Evolutionary conservation across 2,888 invertebrate species (phyloP), one percentile per base, ranked within the genome.

Genomic region (Steinernema carpocapsae): DNA sequence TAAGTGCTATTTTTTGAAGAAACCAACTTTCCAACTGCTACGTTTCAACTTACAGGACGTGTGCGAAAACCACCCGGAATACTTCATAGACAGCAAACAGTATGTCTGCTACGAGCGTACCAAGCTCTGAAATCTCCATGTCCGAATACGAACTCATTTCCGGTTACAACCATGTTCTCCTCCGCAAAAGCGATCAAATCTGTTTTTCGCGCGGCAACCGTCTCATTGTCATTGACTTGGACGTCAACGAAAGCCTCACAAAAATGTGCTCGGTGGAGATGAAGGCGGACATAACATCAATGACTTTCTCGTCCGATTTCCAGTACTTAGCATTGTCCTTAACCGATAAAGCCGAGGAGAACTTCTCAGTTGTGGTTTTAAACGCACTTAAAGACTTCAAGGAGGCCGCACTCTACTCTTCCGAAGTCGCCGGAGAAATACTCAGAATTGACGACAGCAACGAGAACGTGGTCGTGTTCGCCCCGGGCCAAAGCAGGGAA

Each of bases 21-120:
- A n/a, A n/a, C n/a, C n/a, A n/a, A 37, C 10, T 37, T 6, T 37
- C 37, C 10, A 37, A 37, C 10, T 37, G 37, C 22, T 1, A 2
- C 29, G 22, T 19, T 19, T 0, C 4, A 1, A 0, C 32, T 64
- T 74, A 19, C 48, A 78, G 77, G 45, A 77, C 32, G 32, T 70
- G n/a, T 75, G 74, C 19, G 22, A 37, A 12, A 51, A 51, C 22
- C 76, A 77, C 56, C 78, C 78, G 14, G 78, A 78, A 45, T 74
- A 72, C 71, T 77, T 78, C 64, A 72, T 78, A 24, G 78, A 78
- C 74, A 43, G 76, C 43, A 74, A 70, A 10, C 74, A 80, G 29
- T 78, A 78, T 80, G 78, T 70, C 76, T 72, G 80, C 70, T 78
- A 52, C 59, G 78, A 78, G 72, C 56, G 78, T 70, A 45, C 19